Percentiles rank a stretch among this genome's conserved stretches.
These are phyloP conservation scores for Rhagoletis pomonella DNA, from an alignment of 1,140 invertebrate genomes.

Conservation along the genomic window DNA sequence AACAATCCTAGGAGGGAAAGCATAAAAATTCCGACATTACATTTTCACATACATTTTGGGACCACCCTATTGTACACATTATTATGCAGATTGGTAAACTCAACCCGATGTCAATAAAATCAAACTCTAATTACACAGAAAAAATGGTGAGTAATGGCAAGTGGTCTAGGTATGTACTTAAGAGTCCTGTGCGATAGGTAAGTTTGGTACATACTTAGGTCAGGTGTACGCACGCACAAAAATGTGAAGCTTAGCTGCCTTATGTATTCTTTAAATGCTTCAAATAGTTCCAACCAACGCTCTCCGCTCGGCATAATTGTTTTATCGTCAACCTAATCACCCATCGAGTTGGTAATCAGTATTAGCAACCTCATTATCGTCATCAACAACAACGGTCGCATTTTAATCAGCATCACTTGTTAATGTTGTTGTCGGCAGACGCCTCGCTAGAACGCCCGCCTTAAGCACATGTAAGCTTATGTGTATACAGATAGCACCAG, in stretches of 20 bases:
- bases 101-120: not conserved
- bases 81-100: not conserved
- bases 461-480: too few relatives aligned
- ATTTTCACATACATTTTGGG: too few relatives aligned
- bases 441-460: not conserved
- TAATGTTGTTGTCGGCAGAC: not conserved
- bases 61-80: too few relatives aligned
- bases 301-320: not conserved
- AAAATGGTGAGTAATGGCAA: not conserved
- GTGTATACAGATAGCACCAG: too few relatives aligned
- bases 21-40: too few relatives aligned
- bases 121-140: not conserved
- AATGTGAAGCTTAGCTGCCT: not conserved
- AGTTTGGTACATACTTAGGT: not conserved
- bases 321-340: conserved; percentile 15
- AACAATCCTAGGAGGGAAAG: too few relatives aligned
- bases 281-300: not conserved
- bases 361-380: too few relatives aligned
- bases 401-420: not conserved
- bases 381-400: not conserved
- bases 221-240: not conserved
- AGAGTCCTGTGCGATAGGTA: not conserved
- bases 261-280: not conserved
- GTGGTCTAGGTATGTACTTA: not conserved
- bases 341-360: not conserved